Evolutionary conservation across 2,113 vertebrate species (phyloP).

Genomic region (Pithys albifrons): DNA sequence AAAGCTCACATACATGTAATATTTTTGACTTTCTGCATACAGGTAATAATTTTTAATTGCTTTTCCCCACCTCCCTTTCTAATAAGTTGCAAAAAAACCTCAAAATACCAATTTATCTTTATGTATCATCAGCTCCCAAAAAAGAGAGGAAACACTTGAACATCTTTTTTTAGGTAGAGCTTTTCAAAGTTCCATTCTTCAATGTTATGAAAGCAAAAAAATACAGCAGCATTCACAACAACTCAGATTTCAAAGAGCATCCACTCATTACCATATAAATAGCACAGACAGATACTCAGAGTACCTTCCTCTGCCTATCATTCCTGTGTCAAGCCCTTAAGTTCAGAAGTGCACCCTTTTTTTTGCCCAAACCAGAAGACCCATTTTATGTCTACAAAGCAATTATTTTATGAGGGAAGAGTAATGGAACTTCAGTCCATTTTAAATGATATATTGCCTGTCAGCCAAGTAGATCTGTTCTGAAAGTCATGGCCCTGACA

Average conservation of each 20-base stretch:
- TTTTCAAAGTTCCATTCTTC: slow-evolving; percentile 22
- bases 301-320: slow-evolving; percentile 8
- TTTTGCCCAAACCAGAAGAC: background rate
- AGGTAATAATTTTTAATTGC: background rate
- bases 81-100: background rate
- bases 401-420: background rate
- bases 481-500: background rate
- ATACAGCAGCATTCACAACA: slow-evolving; percentile 5
- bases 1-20: background rate
- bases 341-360: background rate
- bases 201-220: slow-evolving; percentile 52
- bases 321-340: slow-evolving; percentile 7
- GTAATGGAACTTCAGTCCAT: background rate
- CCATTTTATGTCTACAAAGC: background rate
- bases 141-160: background rate
- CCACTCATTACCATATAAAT: slow-evolving; percentile 36
- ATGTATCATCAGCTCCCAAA: slow-evolving; percentile 34
- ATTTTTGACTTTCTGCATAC: background rate
- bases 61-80: background rate
- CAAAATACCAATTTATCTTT: slow-evolving; percentile 12
- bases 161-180: background rate
- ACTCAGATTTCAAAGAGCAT: slow-evolving; percentile 31
- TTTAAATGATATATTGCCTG: background rate
- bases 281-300: slow-evolving; percentile 22
- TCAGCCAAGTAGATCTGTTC: background rate